These are phyloP conservation scores for Cremastobaeus sp. DNA, from an alignment of 2,888 invertebrate genomes.

Conservation along the genomic window DNA sequence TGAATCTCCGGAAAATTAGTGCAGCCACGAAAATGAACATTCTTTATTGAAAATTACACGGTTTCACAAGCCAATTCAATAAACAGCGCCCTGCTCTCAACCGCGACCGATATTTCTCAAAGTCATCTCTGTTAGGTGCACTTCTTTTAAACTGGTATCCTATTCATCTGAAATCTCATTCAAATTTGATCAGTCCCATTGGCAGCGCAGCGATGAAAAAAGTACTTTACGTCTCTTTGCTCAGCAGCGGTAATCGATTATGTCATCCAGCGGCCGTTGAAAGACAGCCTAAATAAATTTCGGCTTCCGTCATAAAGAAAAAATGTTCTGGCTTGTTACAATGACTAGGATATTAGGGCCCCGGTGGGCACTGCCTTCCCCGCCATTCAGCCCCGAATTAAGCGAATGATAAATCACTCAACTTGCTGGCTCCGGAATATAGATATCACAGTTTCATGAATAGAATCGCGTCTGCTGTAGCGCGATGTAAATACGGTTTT, in stretches of 20 bases:
- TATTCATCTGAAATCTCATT: too few relatives aligned
- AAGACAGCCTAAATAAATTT: slow-evolving; percentile 17
- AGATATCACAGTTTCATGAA: slow-evolving; percentile 42
- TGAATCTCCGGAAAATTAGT: too few relatives aligned
- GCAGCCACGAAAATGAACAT: too few relatives aligned
- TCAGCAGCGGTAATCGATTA: slow-evolving; percentile 5
- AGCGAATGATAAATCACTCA: slow-evolving; percentile 21
- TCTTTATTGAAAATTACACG: too few relatives aligned
- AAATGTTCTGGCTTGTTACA: not conserved
- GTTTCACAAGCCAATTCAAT: too few relatives aligned
- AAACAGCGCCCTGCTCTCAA: too few relatives aligned
- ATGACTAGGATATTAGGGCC: slow-evolving; percentile 20
- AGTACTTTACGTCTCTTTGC: too few relatives aligned
- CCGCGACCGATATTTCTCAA: too few relatives aligned
- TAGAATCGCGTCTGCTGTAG: slow-evolving; percentile 32
- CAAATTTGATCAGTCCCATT: too few relatives aligned
- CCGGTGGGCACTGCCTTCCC: not conserved
- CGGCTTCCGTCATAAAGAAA: slow-evolving; percentile 13
- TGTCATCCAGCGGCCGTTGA: slow-evolving; percentile 8
- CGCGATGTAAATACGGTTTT: slow-evolving; percentile 45
- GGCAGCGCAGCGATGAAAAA: too few relatives aligned
- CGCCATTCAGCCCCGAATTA: slow-evolving; percentile 24
- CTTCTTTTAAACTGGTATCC: too few relatives aligned
- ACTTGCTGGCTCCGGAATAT: slow-evolving; percentile 6
- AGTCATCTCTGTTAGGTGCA: too few relatives aligned